Evolutionary conservation across 1,140 invertebrate genomes (phyloP).

Genomic region (Drosophila auraria): DNA sequence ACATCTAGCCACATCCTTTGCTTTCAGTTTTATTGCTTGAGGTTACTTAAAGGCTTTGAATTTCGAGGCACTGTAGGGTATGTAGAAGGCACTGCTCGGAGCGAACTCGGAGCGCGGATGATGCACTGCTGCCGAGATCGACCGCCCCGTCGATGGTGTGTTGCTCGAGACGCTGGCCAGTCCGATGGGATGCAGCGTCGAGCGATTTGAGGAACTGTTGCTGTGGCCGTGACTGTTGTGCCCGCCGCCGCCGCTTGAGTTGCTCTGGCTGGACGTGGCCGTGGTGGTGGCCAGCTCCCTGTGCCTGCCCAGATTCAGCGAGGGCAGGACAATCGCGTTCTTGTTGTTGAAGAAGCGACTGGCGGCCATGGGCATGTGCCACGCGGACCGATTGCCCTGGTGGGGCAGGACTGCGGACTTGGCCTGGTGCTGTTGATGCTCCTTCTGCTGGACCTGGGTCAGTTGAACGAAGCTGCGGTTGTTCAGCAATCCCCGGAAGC

Average conservation of each 20-base stretch:
- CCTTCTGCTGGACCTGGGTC: conserved; percentile 71
- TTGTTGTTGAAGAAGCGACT: conserved; percentile 75
- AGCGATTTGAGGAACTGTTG: conserved; percentile 55
- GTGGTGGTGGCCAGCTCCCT: conserved; percentile 53
- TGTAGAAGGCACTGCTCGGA: conserved; percentile 70
- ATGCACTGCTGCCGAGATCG: conserved; percentile 78
- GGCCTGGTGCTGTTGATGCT: conserved; percentile 57
- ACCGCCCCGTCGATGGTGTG: conserved; percentile 74
- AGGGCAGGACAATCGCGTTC: conserved; percentile 72
- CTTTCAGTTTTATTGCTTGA: conserved; percentile 73
- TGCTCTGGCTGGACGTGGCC: conserved; percentile 59
- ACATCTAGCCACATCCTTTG: not conserved
- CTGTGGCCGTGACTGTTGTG: conserved; percentile 55
- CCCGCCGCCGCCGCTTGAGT: conserved; percentile 54
- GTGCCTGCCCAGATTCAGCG: conserved; percentile 65
- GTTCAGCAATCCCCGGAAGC: conserved; percentile 70
- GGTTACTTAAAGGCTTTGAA: conserved; percentile 82
- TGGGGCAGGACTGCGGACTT: conserved; percentile 75
- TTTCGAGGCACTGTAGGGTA: conserved; percentile 84
- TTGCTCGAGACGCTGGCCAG: conserved; percentile 64
- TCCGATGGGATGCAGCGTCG: conserved; percentile 48
- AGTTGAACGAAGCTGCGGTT: conserved; percentile 80
- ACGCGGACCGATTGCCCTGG: conserved; percentile 65
- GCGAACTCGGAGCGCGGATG: conserved; percentile 69
- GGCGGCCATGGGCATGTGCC: conserved; percentile 75